Conservation (phyloP, 2,113 vertebrate genomes). For the Mugil cephalus region DNA sequence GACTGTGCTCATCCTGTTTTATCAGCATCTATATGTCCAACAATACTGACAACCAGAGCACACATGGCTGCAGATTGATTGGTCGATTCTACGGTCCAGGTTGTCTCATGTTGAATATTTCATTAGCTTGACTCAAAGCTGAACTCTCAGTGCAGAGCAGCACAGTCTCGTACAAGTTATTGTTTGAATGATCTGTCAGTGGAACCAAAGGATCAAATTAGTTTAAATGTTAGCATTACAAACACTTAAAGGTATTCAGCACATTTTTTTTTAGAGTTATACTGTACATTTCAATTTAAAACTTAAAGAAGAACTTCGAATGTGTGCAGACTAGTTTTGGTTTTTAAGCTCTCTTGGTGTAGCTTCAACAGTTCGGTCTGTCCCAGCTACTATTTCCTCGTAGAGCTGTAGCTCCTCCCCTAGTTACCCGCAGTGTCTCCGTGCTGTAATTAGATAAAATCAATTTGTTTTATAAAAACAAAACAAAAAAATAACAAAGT, state of each 20-base stretch:
- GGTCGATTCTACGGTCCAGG: too few relatives aligned
- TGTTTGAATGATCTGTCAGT: neutral
- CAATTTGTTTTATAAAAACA: too few relatives aligned
- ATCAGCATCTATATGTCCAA: neutral
- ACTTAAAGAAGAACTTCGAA: slow-evolving; percentile 11
- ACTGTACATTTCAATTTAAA: neutral
- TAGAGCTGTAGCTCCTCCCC: neutral
- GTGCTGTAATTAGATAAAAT: slow-evolving; percentile 16
- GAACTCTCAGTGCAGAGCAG: slow-evolving; percentile 2
- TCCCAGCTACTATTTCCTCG: neutral
- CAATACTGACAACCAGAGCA: neutral
- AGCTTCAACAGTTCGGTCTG: neutral
- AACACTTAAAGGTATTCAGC: too few relatives aligned
- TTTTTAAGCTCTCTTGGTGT: slow-evolving; percentile 7
- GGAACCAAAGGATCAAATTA: slow-evolving; percentile 20
- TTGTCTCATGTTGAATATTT: neutral
- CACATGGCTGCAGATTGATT: neutral
- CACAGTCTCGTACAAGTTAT: neutral
- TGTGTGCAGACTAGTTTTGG: slow-evolving; percentile 19
- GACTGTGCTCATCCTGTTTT: neutral
- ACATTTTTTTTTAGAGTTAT: too few relatives aligned
- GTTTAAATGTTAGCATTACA: neutral
- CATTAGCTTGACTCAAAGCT: slow-evolving; percentile 3
- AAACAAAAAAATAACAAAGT: too few relatives aligned
- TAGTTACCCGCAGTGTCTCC: neutral